phyloP scores from a whole-genome alignment of 2,113 vertebrate species.

The Campylomormyrus tamandua region DNA sequence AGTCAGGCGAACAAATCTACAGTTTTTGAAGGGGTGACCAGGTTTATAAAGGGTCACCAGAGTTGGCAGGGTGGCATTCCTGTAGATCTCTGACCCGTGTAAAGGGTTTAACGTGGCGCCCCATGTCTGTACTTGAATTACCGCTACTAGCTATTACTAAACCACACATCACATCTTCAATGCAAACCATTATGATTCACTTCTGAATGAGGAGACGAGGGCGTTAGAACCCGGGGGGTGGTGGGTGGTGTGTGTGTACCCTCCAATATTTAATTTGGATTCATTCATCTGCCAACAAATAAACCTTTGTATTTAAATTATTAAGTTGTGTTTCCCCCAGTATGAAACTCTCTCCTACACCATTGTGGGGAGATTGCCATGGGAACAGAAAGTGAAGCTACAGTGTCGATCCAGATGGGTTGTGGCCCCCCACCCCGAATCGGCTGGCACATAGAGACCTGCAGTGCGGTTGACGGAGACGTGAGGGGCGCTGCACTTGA shows the following conservation, averaged over 20 bases:
- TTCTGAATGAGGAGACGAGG: background rate
- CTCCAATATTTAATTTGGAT: background rate
- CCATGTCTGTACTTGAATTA: background rate
- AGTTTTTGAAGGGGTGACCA: conserved; percentile 40
- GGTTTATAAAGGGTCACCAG: conserved; percentile 40
- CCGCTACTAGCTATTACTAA: background rate
- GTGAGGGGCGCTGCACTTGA: conserved; percentile 72
- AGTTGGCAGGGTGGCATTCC: conserved; percentile 42
- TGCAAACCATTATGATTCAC: background rate
- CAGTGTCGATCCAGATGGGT: background rate
- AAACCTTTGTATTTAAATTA: background rate
- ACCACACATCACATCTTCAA: background rate
- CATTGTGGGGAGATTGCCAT: background rate
- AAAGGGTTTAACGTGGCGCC: conserved; percentile 31
- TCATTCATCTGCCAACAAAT: background rate
- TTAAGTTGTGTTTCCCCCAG: background rate
- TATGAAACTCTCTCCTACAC: background rate
- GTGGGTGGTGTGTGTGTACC: background rate
- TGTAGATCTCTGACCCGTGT: conserved; percentile 42
- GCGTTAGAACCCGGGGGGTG: background rate
- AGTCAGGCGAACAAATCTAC: conserved; percentile 40
- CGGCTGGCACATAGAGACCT: background rate
- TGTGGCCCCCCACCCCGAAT: background rate
- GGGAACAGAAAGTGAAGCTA: background rate
- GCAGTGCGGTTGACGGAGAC: conserved; percentile 66